These are phyloP conservation scores for Borostomias antarcticus DNA, from an alignment of 2,797 vertebrate species.

Conservation along the genomic window DNA sequence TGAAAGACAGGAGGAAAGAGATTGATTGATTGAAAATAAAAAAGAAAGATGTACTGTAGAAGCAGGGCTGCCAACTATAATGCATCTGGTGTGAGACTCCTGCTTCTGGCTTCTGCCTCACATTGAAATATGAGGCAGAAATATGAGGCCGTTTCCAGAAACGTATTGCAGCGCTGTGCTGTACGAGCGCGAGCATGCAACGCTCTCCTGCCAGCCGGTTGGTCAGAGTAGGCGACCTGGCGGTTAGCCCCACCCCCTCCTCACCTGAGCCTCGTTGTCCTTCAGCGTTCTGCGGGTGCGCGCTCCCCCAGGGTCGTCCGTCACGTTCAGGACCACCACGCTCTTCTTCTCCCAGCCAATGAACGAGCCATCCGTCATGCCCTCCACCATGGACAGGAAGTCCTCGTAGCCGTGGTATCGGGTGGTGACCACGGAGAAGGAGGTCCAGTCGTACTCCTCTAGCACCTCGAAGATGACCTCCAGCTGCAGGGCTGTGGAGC, in stretches of 20 bases:
- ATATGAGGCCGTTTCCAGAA: too few relatives aligned
- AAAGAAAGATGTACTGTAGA: too few relatives aligned
- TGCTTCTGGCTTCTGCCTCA: too few relatives aligned
- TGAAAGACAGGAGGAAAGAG: too few relatives aligned
- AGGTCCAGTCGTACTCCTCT: slow-evolving; percentile 95
- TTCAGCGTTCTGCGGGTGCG: slow-evolving; percentile 84
- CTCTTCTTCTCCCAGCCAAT: slow-evolving; percentile 95
- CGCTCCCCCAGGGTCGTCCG: slow-evolving; percentile 80
- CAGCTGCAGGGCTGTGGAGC: slow-evolving; percentile 90
- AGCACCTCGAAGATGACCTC: slow-evolving; percentile 96
- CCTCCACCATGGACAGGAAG: slow-evolving; percentile 92
- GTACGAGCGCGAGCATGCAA: too few relatives aligned
- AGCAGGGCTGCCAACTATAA: too few relatives aligned
- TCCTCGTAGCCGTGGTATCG: slow-evolving; percentile 91
- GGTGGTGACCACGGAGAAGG: slow-evolving; percentile 91
- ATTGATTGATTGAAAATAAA: too few relatives aligned
- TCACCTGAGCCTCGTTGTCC: slow-evolving; percentile 88
- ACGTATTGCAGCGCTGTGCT: too few relatives aligned
- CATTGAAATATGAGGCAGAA: too few relatives aligned
- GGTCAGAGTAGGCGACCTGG: background rate
- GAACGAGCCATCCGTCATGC: slow-evolving; percentile 91
- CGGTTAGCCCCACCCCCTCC: background rate
- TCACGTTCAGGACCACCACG: slow-evolving; percentile 85
- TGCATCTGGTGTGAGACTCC: too few relatives aligned
- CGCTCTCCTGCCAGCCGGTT: too few relatives aligned